These are phyloP conservation scores for Enteromius anoplus DNA, from an alignment of 2,797 vertebrate species.

Conservation along the genomic window DNA sequence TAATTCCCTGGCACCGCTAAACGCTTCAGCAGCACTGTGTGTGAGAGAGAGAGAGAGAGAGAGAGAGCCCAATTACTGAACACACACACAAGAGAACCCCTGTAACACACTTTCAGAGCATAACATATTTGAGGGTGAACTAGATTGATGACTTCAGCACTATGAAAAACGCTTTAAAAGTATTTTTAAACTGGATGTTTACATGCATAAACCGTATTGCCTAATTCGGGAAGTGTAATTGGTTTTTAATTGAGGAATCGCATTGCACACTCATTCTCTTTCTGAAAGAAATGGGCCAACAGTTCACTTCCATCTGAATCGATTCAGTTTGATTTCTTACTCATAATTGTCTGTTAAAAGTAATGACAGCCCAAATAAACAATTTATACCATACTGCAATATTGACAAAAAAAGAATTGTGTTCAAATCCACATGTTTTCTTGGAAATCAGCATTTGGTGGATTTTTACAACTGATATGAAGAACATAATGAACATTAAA, in stretches of 20 bases:
- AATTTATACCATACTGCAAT: background rate
- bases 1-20: constrained; percentile 63
- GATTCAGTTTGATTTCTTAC: background rate
- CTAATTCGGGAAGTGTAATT: background rate
- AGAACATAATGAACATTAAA: background rate
- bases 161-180: background rate
- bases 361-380: background rate
- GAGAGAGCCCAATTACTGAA: constrained; percentile 34
- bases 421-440: background rate
- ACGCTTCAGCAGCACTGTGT: constrained; percentile 54
- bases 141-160: background rate
- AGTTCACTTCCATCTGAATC: background rate
- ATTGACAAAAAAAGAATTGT: background rate
- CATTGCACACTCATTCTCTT: background rate
- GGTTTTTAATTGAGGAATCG: background rate
- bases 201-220: background rate
- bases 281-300: background rate
- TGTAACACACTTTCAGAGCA: constrained; percentile 5
- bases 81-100: constrained; percentile 10
- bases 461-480: background rate
- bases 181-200: constrained; percentile 37
- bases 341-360: background rate
- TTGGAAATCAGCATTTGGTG: background rate
- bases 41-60: constrained; percentile 25
- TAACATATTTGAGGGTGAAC: constrained; percentile 2